Evolutionary conservation across 2,888 invertebrate genomes (phyloP).

Genomic region (Monochamus alternatus): DNA sequence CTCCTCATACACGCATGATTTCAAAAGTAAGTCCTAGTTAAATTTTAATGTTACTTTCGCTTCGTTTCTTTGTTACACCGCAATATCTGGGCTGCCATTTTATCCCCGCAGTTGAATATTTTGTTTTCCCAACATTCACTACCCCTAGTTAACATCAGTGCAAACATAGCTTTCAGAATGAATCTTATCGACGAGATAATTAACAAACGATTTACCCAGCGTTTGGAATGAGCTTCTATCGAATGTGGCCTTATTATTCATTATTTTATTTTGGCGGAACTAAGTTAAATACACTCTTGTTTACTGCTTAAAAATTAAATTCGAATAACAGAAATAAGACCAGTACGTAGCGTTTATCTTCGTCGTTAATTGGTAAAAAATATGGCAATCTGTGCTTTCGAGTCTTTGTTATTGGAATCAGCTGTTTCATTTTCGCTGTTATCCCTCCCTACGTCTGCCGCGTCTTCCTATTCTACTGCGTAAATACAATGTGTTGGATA

Average conservation of each 20-base stretch:
- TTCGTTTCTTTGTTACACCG: constrained; percentile 61
- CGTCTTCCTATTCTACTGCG: constrained; percentile 50
- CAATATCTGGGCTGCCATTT: constrained; percentile 63
- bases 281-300: neutral
- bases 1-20: constrained; percentile 61
- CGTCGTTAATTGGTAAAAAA: constrained; percentile 40
- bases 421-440: constrained; percentile 66
- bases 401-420: constrained; percentile 70
- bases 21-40: constrained; percentile 60
- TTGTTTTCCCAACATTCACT: constrained; percentile 20
- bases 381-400: constrained; percentile 40
- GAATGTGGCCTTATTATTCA: constrained; percentile 13
- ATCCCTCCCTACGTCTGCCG: constrained; percentile 58
- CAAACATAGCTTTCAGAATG: neutral
- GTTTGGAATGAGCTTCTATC: constrained; percentile 10
- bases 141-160: constrained; percentile 12
- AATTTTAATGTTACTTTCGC: constrained; percentile 46
- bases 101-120: constrained; percentile 53
- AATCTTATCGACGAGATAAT: neutral
- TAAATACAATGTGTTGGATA: constrained; percentile 44
- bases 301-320: neutral
- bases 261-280: constrained; percentile 23
- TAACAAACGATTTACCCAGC: neutral
- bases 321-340: constrained; percentile 12
- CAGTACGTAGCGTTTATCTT: constrained; percentile 11